Evolutionary conservation across 2,797 vertebrate genomes (phyloP).

Genomic region (Brachyalestes nurse): DNA sequence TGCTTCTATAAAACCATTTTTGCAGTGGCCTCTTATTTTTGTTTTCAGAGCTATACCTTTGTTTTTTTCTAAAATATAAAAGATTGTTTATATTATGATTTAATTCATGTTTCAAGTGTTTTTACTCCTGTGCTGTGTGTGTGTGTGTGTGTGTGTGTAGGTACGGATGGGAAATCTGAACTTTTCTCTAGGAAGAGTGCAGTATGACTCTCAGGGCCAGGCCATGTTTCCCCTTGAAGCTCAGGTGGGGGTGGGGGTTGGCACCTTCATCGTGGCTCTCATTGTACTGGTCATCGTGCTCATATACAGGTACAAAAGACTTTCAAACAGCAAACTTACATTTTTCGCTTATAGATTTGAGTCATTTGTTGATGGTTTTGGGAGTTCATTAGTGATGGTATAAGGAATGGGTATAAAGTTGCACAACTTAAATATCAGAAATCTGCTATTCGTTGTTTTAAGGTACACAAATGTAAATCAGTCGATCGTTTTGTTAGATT

Average conservation of each 20-base stretch:
- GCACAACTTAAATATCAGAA: no score
- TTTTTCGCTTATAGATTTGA: background rate
- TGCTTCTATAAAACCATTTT: no score
- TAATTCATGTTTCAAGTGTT: background rate
- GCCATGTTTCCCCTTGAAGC: constrained; percentile 91
- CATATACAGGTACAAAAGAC: constrained; percentile 88
- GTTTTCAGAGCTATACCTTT: no score
- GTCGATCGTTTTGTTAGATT: no score
- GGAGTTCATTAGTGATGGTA: background rate
- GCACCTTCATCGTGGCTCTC: constrained; percentile 90
- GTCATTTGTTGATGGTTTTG: background rate
- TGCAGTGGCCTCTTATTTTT: no score
- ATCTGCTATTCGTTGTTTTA: no score
- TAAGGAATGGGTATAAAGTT: background rate
- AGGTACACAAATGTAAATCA: no score
- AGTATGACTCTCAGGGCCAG: constrained; percentile 89
- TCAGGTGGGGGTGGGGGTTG: constrained; percentile 92
- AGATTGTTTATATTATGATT: background rate
- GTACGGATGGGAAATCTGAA: constrained; percentile 94
- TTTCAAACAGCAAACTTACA: background rate
- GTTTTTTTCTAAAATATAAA: background rate
- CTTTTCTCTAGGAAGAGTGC: constrained; percentile 89
- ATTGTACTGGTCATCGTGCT: constrained; percentile 94
- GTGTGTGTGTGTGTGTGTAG: constrained; percentile 65
- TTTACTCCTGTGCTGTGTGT: background rate